Base-by-base conservation (phyloP, 2,797 vertebrate species). In the Pseudopleuronectes americanus region DNA sequence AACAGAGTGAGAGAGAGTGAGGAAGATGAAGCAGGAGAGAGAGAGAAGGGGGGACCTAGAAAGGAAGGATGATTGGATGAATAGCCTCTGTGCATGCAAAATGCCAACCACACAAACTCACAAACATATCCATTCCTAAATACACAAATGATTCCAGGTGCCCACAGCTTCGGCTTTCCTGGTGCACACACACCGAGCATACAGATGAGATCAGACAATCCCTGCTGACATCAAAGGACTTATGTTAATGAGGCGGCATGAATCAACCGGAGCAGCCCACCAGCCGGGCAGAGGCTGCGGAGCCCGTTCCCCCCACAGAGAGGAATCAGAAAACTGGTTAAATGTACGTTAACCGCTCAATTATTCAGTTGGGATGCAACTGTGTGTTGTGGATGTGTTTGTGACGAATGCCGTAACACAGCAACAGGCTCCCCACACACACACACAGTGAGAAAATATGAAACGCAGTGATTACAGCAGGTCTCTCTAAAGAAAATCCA, bases 331-430 rank as follows among this genome's bases (percentile, higher is more conserved):
- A 77, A 74, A 55, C 36, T 58, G 71, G 87, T 68, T 63, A 68
- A 76, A 78, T 14, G 54, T 64, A 70, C 63, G 81, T 77, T 67
- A 77, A 75, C 64, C 5, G 58, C 63, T 88, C 74, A 83, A 88
- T 89, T 86, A 88, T 86, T 87, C 80, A 89, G 71, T 76, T 71
- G 72, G 54, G 83, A 80, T 71, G 55, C 71, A 28, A 28, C 49
- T 54, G 67, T 73, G 24, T 24, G 24, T 24, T 24, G n/a, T n/a
- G n/a, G 2, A 24, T 24, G 24, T 24, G 71, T 71, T 68, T 77
- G 68, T 71, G 66, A 80, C 49, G 23, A 70, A 64, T 48, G 58
- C 77, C 53, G 74, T 76, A 76, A 80, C 68, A 74, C 79, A 69
- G 86, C 84, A 89, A 89, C 85, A 87, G 84, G 84, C 83, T 83